Conservation (phyloP, 2,797 vertebrate genomes). For the Enteromius unitaeniatus region DNA sequence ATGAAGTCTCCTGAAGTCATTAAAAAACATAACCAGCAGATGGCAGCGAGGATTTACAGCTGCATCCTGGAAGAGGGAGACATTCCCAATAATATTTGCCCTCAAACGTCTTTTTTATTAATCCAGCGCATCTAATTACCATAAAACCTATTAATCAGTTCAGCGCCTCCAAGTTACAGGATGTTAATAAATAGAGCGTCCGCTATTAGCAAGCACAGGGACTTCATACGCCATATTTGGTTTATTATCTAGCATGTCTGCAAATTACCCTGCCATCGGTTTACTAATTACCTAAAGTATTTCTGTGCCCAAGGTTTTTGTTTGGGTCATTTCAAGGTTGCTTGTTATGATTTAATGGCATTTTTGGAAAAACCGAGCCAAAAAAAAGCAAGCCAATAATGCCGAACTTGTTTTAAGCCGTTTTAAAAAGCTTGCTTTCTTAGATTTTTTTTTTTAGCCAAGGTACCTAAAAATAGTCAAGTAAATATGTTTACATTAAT, state of each 20-base stretch:
- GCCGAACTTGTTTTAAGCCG: not conserved
- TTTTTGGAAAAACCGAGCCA: not conserved
- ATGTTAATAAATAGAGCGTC: conserved; percentile 3
- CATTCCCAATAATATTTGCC: not conserved
- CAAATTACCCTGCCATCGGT: not conserved
- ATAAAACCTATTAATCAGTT: conserved; percentile 22
- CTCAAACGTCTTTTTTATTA: not conserved
- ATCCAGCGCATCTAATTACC: conserved; percentile 15
- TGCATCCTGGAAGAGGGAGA: not conserved
- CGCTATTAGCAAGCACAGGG: not conserved
- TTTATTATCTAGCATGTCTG: not conserved
- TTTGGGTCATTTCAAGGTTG: conserved; percentile 12
- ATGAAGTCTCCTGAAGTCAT: not conserved
- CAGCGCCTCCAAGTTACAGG: not conserved
- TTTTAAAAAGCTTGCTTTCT: too few relatives aligned
- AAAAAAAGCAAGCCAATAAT: not conserved
- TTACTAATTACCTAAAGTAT: not conserved
- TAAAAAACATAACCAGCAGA: conserved; percentile 18
- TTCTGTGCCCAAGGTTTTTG: not conserved
- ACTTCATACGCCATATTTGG: not conserved
- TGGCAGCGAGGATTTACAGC: conserved; percentile 14
- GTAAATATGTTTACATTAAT: too few relatives aligned
- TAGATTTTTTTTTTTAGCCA: too few relatives aligned
- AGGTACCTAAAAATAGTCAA: too few relatives aligned
- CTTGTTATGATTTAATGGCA: not conserved